These are phyloP conservation scores for Leptosomus discolor DNA, from an alignment of 2,113 vertebrate genomes.

Conservation along the genomic window DNA sequence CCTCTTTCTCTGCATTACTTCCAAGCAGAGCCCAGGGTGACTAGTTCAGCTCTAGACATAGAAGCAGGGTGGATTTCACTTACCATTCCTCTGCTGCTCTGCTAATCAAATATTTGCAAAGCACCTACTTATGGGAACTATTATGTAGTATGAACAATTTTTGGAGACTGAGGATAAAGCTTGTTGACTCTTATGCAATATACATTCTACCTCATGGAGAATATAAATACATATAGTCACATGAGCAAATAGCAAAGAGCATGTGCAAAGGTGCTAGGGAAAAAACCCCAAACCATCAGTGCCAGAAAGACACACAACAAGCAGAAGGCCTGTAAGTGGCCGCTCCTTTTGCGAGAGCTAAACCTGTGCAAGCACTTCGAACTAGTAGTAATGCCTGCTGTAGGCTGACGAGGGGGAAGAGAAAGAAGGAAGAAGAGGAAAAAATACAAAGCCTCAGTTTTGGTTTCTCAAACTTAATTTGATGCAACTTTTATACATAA, in stretches of 20 bases:
- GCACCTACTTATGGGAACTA: neutral
- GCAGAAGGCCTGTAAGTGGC: neutral
- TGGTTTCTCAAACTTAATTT: neutral
- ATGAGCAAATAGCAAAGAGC: neutral
- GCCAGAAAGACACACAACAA: neutral
- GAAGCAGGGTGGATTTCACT: neutral
- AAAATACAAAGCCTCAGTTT: neutral
- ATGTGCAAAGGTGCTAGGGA: neutral
- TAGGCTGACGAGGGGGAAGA: neutral
- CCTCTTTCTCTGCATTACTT: neutral
- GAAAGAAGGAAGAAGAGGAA: neutral
- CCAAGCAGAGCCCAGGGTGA: neutral
- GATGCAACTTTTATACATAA: neutral
- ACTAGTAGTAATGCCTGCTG: neutral
- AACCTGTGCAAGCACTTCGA: neutral
- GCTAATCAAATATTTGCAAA: slow-evolving; percentile 11
- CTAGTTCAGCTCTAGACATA: neutral
- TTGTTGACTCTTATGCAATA: neutral
- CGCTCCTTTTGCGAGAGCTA: neutral
- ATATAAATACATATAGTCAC: neutral
- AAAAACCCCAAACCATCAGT: neutral
- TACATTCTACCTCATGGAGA: neutral
- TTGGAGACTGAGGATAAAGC: neutral
- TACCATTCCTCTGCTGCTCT: neutral
- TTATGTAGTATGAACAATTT: neutral